phyloP scores from a whole-genome alignment of 2,797 vertebrate species.

The Siniperca scherzeri region DNA sequence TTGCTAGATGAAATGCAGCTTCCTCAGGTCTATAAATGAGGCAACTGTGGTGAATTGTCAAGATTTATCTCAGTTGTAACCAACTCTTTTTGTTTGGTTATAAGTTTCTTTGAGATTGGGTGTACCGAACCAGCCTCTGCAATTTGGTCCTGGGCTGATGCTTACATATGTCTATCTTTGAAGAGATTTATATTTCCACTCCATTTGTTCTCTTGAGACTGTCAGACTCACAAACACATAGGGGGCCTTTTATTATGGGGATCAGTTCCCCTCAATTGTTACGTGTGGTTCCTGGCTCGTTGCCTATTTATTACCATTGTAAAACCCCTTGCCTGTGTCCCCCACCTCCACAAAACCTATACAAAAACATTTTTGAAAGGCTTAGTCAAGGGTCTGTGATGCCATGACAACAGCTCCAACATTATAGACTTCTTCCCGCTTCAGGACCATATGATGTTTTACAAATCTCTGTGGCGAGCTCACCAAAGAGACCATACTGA shows the following conservation, averaged over 20 bases:
- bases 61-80: not conserved
- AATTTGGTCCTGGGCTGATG: slow-evolving; percentile 10
- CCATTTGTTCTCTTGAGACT: slow-evolving; percentile 34
- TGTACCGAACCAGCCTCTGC: slow-evolving; percentile 7
- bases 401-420: slow-evolving; percentile 74
- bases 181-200: slow-evolving; percentile 38
- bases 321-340: slow-evolving; percentile 57
- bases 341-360: slow-evolving; percentile 55
- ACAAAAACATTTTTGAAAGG: slow-evolving; percentile 74
- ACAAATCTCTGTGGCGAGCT: slow-evolving; percentile 38
- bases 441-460: slow-evolving; percentile 53
- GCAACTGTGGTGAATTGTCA: not conserved
- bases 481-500: slow-evolving; percentile 47
- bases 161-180: not conserved
- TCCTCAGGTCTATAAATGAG: slow-evolving; percentile 1
- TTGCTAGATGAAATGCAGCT: slow-evolving; percentile 9
- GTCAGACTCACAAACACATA: slow-evolving; percentile 49
- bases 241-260: slow-evolving; percentile 54
- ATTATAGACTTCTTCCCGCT: slow-evolving; percentile 60
- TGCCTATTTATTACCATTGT: slow-evolving; percentile 75
- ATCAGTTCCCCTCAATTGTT: slow-evolving; percentile 68
- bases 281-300: slow-evolving; percentile 49
- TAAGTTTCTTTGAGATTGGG: not conserved
- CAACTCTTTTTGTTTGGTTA: not conserved
- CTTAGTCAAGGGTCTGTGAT: slow-evolving; percentile 62